These are phyloP conservation scores for Belgica antarctica DNA, from an alignment of 2,888 invertebrate species.

Conservation along the genomic window DNA sequence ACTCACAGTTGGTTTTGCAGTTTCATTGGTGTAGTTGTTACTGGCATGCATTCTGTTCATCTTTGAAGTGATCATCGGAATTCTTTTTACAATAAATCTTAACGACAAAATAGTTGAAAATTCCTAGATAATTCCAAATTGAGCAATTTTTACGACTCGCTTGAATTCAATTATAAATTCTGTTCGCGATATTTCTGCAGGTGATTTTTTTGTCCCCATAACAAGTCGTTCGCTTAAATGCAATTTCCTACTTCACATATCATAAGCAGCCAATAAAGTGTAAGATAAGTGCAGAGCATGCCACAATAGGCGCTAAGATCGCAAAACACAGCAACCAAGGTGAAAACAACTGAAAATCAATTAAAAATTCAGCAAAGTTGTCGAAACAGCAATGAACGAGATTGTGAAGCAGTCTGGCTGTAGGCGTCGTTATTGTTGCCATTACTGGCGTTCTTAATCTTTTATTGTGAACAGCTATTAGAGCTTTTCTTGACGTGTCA, in stretches of 20 bases:
- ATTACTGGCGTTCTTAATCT: slow-evolving; percentile 8
- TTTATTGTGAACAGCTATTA: slow-evolving; percentile 22
- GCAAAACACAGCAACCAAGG: background rate
- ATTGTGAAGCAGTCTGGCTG: background rate
- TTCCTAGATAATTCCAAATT: slow-evolving; percentile 16
- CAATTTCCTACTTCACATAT: slow-evolving; percentile 16
- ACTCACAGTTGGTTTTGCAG: too few species aligned
- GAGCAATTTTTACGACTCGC: background rate
- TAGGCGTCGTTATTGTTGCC: slow-evolving; percentile 11
- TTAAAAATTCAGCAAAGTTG: slow-evolving; percentile 20
- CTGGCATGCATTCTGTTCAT: too few species aligned
- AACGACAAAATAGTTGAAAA: too few species aligned
- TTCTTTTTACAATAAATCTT: too few species aligned
- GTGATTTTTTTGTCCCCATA: background rate
- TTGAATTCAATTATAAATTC: background rate
- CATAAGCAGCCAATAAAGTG: slow-evolving; percentile 30
- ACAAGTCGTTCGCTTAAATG: background rate
- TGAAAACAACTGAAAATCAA: slow-evolving; percentile 32
- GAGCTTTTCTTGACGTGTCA: slow-evolving; percentile 5
- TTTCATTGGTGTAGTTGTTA: too few species aligned
- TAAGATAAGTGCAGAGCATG: slow-evolving; percentile 29
- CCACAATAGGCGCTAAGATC: slow-evolving; percentile 36
- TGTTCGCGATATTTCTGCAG: background rate
- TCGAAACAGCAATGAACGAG: background rate
- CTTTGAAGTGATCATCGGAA: too few species aligned